These are phyloP conservation scores for Semicossyphus pulcher DNA, from an alignment of 2,113 vertebrate species.

Conservation along the genomic window DNA sequence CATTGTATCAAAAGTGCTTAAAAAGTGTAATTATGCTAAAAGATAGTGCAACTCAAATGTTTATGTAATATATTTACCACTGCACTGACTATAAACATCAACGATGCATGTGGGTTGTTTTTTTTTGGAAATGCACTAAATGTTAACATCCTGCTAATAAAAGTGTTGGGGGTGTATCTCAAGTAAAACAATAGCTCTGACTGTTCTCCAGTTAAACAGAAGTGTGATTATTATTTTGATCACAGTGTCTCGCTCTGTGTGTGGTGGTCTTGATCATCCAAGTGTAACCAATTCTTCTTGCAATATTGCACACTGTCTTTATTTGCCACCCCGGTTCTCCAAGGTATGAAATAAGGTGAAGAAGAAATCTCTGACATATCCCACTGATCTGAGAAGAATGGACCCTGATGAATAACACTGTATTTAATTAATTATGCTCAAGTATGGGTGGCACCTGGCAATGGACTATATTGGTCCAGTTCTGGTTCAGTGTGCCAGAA, in stretches of 20 bases:
- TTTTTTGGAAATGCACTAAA: too few relatives aligned
- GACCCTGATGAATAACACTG: constrained; percentile 44
- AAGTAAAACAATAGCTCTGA: constrained; percentile 39
- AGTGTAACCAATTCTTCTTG: constrained; percentile 59
- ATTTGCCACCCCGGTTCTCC: constrained; percentile 45
- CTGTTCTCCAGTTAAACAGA: constrained; percentile 38
- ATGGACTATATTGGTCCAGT: constrained; percentile 71
- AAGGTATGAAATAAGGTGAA: constrained; percentile 55
- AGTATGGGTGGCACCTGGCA: constrained; percentile 64
- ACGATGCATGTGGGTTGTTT: too few relatives aligned
- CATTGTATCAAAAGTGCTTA: constrained; percentile 64
- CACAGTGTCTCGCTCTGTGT: constrained; percentile 36
- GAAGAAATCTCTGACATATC: constrained; percentile 44
- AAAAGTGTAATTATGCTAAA: constrained; percentile 63
- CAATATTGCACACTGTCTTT: constrained; percentile 63
- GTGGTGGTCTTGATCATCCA: constrained; percentile 45
- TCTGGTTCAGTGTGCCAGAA: constrained; percentile 78
- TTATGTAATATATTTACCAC: constrained; percentile 54
- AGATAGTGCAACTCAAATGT: constrained; percentile 41
- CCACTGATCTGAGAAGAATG: constrained; percentile 54
- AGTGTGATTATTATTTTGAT: constrained; percentile 67
- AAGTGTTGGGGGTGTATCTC: too few relatives aligned
- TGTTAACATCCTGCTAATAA: constrained; percentile 14
- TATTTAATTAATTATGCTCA: constrained; percentile 50
- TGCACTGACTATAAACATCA: constrained; percentile 23